Evolutionary conservation across 2,113 vertebrate genomes (phyloP), one percentile per base, ranked within the genome.

Genomic region (Hemichromis elongatus): DNA sequence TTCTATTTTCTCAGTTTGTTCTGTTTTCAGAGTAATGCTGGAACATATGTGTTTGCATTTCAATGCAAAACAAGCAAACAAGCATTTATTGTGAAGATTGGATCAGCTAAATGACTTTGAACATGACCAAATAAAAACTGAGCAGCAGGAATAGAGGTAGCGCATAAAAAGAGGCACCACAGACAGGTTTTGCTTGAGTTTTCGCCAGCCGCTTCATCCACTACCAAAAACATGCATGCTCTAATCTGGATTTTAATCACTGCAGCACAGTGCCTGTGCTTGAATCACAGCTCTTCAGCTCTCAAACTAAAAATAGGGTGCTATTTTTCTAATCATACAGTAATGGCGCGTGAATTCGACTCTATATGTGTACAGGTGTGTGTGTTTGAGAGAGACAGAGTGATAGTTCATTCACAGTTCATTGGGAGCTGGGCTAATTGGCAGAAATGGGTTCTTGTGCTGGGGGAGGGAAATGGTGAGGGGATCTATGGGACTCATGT

Each of bases 361-460:
- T 75, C 24, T 30, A 12, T 19, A 47, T 79, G 79, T 37, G 68
- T 37, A 77, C 52, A 66, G 26, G 24, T 47, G 82, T 57, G 77
- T 70, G 79, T 79, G 77, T 45, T 79, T 63, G 75, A 33, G 9
- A 66, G 61, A 68, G 13, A 70, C 4, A 3, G 37, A 42, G 13
- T 26, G 66, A 7, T 16, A 47, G 66, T 70, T 91, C 90, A 88
- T 92, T 92, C 91, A 61, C 37, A 87, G 21, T 45, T 70, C 82
- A 80, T 6, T 83, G 77, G 92, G 89, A 87, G 84, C 81, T 79
- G 77, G 77, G 66, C 82, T 93, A 94, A 94, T 91, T 94, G 90
- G 84, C 83, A 85, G 79, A 92, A 94, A 95, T 92, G 86, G 92
- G 80, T 91, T 93, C 84, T 86, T 90, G 56, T 57, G 77, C 52